Base-by-base conservation (phyloP, 2,113 vertebrate species). In the Myodes glareolus region DNA sequence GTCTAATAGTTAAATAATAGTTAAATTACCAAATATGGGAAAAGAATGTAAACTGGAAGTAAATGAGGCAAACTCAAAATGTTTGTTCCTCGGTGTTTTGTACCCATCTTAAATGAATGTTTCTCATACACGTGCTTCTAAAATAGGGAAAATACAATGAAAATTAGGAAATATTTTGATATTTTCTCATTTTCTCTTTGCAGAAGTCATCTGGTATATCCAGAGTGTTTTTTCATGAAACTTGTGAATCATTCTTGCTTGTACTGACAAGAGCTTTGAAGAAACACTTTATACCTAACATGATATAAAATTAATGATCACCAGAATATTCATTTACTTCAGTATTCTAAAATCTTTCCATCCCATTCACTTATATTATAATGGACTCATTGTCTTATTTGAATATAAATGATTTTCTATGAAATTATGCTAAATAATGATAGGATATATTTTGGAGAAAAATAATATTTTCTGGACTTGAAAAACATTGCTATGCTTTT, bases 201-300 rank as follows among this genome's bases (percentile, higher is more conserved):
- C 63, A 84, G 50, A 96, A 97, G 36, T 90, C 47, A 94, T 72
- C 88, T 89, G 8, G 67, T 95, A 90, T 97, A 94, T 97, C 93
- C 39, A 96, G 91, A 85, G 73, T 75, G 96, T 92, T 98, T 91
- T 58, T 92, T 95, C 88, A 5, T 88, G 92, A 97, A 86, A 97
- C 65, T 94, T 86, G 76, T 92, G 88, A 95, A 90, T 95, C 88
- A 86, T 45, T 92, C 68, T 94, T 89, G 84, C 39, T 77, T 47
- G 1, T 58, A 84, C 29, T 95, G 67, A 91, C 96, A 72, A 23
- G 80, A 55, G 36, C 72, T 93, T 85, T 96, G 77, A 75, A 78
- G 92, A 89, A 58, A 61, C 72, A 92, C 17, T 77, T 89, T 75
- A 86, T 96, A 55, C 19, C 13, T 70, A 65, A 21, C 72, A 33